These are phyloP conservation scores for Excalfactoria chinensis DNA, from an alignment of 2,113 vertebrate species.

Conservation along the genomic window DNA sequence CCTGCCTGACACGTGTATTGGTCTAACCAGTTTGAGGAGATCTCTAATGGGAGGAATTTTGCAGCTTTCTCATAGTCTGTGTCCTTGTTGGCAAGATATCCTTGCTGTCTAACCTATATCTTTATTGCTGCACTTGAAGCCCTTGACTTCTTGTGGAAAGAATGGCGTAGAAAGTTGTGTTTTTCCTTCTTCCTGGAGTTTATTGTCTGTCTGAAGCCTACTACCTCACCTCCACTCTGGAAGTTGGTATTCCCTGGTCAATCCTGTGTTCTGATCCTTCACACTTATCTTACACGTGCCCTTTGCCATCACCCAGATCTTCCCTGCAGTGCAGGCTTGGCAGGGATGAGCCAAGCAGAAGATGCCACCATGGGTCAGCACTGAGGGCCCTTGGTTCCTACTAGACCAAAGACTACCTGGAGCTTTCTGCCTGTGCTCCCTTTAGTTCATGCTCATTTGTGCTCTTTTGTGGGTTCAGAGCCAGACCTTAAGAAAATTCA, in stretches of 20 bases:
- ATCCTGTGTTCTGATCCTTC: not conserved
- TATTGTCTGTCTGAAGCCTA: not conserved
- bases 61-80: not conserved
- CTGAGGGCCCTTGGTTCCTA: not conserved
- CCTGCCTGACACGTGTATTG: not conserved
- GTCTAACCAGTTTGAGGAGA: not conserved
- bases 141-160: not conserved
- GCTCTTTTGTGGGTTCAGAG: not conserved
- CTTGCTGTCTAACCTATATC: not conserved
- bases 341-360: not conserved
- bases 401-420: not conserved
- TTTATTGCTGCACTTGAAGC: not conserved
- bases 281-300: rapidly evolving
- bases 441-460: not conserved
- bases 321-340: not conserved
- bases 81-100: not conserved
- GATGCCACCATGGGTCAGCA: not conserved
- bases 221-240: not conserved
- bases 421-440: not conserved
- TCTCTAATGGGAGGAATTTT: not conserved
- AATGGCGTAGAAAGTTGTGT: not conserved
- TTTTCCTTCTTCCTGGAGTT: not conserved
- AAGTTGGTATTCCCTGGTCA: not conserved
- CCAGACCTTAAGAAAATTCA: not conserved
- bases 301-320: not conserved